Evolutionary conservation across 2,113 vertebrate genomes (phyloP), one percentile per base, ranked within the genome.

Genomic region (Poeciliopsis turrubarensis): DNA sequence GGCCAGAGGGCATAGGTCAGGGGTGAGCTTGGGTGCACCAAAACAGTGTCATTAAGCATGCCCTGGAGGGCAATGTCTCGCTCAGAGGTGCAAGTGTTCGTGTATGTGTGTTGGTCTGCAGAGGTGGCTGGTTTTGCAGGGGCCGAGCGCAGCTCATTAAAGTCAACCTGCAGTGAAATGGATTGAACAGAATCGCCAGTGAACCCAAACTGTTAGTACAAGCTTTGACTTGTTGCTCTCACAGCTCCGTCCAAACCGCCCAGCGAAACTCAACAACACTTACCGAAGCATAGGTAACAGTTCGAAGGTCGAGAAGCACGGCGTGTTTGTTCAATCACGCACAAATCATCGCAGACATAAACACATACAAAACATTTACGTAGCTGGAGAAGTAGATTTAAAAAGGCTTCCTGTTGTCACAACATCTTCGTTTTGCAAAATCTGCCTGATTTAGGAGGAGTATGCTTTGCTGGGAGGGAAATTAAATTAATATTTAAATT

Each of bases 141-240:
- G 79, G 73, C 67, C 75, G 78, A 82, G 81, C 83, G 79, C 65
- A 68, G 72, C 88, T 91, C 89, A 90, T 92, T 92, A 92, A 92
- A 91, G 91, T 92, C 91, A 90, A 68, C 82, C 87, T 44, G 69
- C 39, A 37, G 85, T 87, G 86, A 90, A 93, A 91, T 90, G 89
- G 91, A 85, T 91, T 91, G 86, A 90, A 83, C 89, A 94, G 92
- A 89, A 67, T 90, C 64, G 70, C 81, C 86, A 76, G 72, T 92
- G 89, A 92, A 91, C 91, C 90, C 69, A 77, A 81, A 87, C 87
- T 80, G 93, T 87, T 81, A 68, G 91, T 83, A 86, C 83, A 83
- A 12, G 82, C 81, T 70, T 72, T 71, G 79, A 85, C 84, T 91
- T 75, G 13, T 70, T 80, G 83, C 82, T 65, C 91, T 89, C 90